phyloP scores from a whole-genome alignment of 1,140 invertebrate genomes.

The Drosophila orena region DNA sequence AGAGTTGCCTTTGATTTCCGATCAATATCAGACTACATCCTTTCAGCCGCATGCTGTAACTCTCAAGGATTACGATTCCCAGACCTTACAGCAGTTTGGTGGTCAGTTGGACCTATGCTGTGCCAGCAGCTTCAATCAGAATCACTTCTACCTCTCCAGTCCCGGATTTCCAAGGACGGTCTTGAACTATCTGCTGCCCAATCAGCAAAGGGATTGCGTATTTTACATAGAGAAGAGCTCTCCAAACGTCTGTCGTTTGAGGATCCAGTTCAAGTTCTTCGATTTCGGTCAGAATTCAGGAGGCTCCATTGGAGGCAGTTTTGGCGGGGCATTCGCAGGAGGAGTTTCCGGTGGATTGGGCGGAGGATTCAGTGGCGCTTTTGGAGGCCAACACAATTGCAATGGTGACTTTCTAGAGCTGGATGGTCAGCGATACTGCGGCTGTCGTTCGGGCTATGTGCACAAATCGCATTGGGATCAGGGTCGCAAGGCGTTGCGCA shows the following conservation, averaged over 20 bases:
- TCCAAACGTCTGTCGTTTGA: constrained; percentile 85
- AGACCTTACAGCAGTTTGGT: constrained; percentile 58
- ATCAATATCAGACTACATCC: constrained; percentile 61
- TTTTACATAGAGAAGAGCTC: constrained; percentile 85
- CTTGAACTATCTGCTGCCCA: constrained; percentile 64
- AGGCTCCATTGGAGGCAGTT: constrained; percentile 7
- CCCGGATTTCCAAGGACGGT: constrained; percentile 86
- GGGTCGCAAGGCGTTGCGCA: constrained; percentile 80
- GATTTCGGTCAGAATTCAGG: constrained; percentile 84
- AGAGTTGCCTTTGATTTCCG: constrained; percentile 55
- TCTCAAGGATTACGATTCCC: constrained; percentile 69
- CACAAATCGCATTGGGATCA: constrained; percentile 75
- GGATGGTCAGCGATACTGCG: constrained; percentile 86
- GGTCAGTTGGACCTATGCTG: constrained; percentile 84
- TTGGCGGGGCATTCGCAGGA: not conserved
- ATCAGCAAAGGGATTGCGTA: constrained; percentile 84
- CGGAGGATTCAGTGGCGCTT: not conserved
- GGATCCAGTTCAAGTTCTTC: constrained; percentile 87
- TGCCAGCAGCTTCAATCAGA: constrained; percentile 81
- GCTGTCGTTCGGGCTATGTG: constrained; percentile 86
- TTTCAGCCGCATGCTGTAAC: constrained; percentile 55
- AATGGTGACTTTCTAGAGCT: constrained; percentile 86
- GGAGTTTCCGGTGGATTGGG: not conserved
- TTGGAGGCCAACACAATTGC: constrained; percentile 63
- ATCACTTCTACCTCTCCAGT: constrained; percentile 86